phyloP scores from a whole-genome alignment of 2,113 vertebrate species.

The Leptobrachium ailaonicum region DNA sequence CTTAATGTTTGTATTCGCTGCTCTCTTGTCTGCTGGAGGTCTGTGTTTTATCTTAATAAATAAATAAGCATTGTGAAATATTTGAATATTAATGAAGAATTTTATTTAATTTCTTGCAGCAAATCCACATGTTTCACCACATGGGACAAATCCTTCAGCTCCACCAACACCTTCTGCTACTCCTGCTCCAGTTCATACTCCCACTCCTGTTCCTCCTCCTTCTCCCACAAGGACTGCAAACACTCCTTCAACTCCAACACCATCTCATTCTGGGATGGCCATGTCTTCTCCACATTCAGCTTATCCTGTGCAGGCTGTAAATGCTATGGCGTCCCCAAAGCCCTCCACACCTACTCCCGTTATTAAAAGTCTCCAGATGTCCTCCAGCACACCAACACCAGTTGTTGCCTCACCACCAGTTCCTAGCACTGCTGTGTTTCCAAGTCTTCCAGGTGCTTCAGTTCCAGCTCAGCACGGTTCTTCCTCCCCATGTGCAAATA shows the following conservation, averaged over 20 bases:
- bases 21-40: too few relatives aligned
- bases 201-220: conserved; percentile 65
- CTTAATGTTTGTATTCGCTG: too few relatives aligned
- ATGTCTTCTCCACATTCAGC: conserved; percentile 64
- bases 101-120: conserved; percentile 66
- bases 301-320: conserved; percentile 69
- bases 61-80: conserved; percentile 6
- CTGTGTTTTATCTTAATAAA: too few relatives aligned
- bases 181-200: conserved; percentile 66
- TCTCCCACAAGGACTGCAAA: conserved; percentile 72
- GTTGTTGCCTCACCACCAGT: conserved; percentile 69
- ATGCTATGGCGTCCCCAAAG: conserved; percentile 63
- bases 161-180: conserved; percentile 75
- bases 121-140: conserved; percentile 85
- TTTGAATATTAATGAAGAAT: conserved; percentile 27
- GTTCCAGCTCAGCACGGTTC: conserved; percentile 66
- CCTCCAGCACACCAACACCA: conserved; percentile 59
- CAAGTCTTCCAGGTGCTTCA: conserved; percentile 76
- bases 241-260: conserved; percentile 68
- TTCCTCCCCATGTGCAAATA: conserved; percentile 71
- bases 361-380: conserved; percentile 68
- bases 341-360: conserved; percentile 64
- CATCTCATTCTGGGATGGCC: conserved; percentile 64
- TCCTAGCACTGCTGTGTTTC: conserved; percentile 80
- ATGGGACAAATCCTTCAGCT: conserved; percentile 72